Percentiles rank a stretch among this genome's conserved stretches.
These are phyloP conservation scores for Pollachius pollachius DNA, from an alignment of 2,113 vertebrate genomes.

Conservation along the genomic window DNA sequence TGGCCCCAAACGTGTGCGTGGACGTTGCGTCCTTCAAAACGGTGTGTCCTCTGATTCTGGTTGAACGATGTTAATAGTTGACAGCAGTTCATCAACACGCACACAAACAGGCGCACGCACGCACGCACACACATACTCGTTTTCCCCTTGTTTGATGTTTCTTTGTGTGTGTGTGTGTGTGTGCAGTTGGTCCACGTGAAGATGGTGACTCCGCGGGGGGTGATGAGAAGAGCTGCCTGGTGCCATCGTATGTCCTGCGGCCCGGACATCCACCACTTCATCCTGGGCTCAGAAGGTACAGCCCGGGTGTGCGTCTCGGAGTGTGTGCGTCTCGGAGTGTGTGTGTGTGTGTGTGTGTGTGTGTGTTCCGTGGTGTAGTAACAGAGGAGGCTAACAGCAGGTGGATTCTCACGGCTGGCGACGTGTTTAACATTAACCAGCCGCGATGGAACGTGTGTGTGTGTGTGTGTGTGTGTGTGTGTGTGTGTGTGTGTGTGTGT, in stretches of 20 bases:
- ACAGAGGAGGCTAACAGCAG: constrained; percentile 47
- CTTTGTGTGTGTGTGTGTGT: constrained; percentile 9
- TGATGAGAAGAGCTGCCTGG: constrained; percentile 97
- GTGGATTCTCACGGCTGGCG: constrained; percentile 42
- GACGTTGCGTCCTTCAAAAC: not conserved
- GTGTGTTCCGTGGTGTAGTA: constrained; percentile 1
- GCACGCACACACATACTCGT: too few relatives aligned
- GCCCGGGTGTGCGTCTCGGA: constrained; percentile 25
- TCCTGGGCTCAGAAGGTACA: constrained; percentile 97
- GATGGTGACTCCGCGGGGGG: constrained; percentile 94
- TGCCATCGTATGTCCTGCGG: constrained; percentile 95
- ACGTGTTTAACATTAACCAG: constrained; percentile 52
- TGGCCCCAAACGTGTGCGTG: not conserved
- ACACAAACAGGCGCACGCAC: too few relatives aligned
- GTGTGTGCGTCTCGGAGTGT: too few relatives aligned
- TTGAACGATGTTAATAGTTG: not conserved
- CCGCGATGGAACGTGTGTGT: constrained; percentile 5
- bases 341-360: too few relatives aligned
- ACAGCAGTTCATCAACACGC: not conserved
- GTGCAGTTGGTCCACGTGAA: constrained; percentile 91
- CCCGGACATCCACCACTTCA: constrained; percentile 97
- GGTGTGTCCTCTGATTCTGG: not conserved
- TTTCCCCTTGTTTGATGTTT: not conserved
- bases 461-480: too few relatives aligned
- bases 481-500: constrained; percentile 5